phyloP scores from a whole-genome alignment of 2,113 vertebrate species.

The Enhydra lutris region DNA sequence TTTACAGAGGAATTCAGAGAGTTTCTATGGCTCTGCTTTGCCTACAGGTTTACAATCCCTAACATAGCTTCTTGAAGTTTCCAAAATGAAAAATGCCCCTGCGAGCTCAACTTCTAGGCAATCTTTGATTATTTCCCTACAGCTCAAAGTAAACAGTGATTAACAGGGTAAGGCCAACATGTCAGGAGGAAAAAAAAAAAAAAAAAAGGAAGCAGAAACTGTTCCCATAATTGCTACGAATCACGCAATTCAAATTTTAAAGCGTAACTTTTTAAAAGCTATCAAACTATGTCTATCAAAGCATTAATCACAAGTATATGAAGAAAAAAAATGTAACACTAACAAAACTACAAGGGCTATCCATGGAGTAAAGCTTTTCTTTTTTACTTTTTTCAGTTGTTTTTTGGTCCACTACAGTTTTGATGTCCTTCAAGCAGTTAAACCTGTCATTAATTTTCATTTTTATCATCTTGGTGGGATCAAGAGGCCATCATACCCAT shows the following conservation, averaged over 20 bases:
- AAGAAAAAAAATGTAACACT: neutral
- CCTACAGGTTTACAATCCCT: neutral
- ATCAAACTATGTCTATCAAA: slow-evolving; percentile 52
- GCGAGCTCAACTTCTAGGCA: neutral
- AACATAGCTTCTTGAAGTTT: neutral
- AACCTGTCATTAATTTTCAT: neutral
- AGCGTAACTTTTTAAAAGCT: slow-evolving; percentile 28
- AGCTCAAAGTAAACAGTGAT: slow-evolving; percentile 47
- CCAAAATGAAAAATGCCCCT: slow-evolving; percentile 54
- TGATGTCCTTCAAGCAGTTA: neutral
- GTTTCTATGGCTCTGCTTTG: neutral
- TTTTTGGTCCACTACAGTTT: neutral
- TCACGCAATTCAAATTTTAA: slow-evolving; percentile 50
- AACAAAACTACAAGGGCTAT: neutral
- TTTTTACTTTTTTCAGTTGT: neutral
- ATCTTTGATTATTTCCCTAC: slow-evolving; percentile 56
- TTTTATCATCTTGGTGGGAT: neutral
- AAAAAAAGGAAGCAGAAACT: neutral
- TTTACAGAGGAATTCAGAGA: neutral
- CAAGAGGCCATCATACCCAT: neutral
- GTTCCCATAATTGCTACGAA: neutral
- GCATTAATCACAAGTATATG: slow-evolving; percentile 27
- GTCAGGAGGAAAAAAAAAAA: neutral
- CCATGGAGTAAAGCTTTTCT: neutral
- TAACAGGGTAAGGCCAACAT: slow-evolving; percentile 40